Base-by-base conservation (phyloP, 2,797 vertebrate species). In the Poeciliopsis infans region DNA sequence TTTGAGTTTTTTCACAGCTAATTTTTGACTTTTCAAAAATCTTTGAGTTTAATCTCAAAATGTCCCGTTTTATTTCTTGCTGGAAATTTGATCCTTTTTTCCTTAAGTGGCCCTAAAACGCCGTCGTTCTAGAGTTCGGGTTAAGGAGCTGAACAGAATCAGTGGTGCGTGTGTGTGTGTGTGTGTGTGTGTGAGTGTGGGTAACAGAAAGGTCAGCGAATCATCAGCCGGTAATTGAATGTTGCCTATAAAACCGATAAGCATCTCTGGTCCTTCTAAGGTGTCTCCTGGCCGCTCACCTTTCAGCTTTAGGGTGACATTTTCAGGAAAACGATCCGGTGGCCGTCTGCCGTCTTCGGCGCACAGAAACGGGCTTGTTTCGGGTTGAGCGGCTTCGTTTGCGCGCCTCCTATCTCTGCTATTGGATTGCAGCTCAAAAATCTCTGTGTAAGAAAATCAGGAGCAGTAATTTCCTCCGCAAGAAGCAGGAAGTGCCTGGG, bases 151-250 rank as follows among this genome's bases (percentile, higher is more conserved):
- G 7, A 7, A 23, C 20, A 51, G 11, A 15, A 23, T 28, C 49
- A 51, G 49, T 51, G 49, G 18, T 51, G 47, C 4, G 1, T 47
- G 46, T 46, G 45, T 15, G 41, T 39, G 79, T 79, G 77, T 64
- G 79, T 83, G 79, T 80, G 47, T 49, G 47, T 2, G 49, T 51
- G 49, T 23, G 49, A 3, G 55, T 59, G 72, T 11, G 74, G 4
- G 47, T 77, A 70, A 88, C 84, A 80, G 77, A 90, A 91, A 91
- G 90, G 88, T 92, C 88, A 87, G 87, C 18, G 49, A 89, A 91
- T 90, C 86, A 87, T 92, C 90, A 86, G 83, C 80, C 75, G 61
- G 84, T 93, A 91, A 93, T 92, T 93, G 88, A 93, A 94, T 91
- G 92, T 92, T 90, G 73, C 81, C 88, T 80, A 88, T 93, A 89